phyloP scores from a whole-genome alignment of 2,113 vertebrate species.

The Cyprinus carpio region DNA sequence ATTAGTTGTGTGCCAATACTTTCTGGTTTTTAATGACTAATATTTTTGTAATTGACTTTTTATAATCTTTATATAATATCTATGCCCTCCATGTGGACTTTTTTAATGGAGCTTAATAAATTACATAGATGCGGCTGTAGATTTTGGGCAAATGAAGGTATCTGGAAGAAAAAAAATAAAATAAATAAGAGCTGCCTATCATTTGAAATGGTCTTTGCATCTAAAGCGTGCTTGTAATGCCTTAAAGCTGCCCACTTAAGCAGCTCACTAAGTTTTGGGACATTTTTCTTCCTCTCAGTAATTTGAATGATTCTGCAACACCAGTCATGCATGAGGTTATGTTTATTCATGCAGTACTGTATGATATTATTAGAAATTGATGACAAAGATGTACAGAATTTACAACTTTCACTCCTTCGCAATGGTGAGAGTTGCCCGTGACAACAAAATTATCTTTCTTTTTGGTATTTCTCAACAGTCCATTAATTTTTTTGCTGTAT shows the following conservation, averaged over 20 bases:
- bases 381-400: conserved; percentile 1
- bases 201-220: not conserved
- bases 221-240: not conserved
- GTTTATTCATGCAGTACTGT: not conserved
- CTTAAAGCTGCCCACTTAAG: not conserved
- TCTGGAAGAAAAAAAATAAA: not conserved
- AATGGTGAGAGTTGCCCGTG: not conserved
- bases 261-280: not conserved
- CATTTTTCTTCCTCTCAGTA: not conserved
- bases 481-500: conserved; percentile 25
- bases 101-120: not conserved
- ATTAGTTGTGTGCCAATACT: not conserved
- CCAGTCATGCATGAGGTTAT: conserved; percentile 9
- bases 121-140: not conserved
- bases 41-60: no score
- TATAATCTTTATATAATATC: no score
- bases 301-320: conserved; percentile 22
- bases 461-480: not conserved
- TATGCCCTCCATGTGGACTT: no score
- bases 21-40: not conserved
- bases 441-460: not conserved
- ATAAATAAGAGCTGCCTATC: not conserved
- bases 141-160: not conserved
- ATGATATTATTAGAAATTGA: conserved; percentile 23
- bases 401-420: not conserved